Conservation (phyloP, 2,113 vertebrate genomes). For the Picathartes gymnocephalus region DNA sequence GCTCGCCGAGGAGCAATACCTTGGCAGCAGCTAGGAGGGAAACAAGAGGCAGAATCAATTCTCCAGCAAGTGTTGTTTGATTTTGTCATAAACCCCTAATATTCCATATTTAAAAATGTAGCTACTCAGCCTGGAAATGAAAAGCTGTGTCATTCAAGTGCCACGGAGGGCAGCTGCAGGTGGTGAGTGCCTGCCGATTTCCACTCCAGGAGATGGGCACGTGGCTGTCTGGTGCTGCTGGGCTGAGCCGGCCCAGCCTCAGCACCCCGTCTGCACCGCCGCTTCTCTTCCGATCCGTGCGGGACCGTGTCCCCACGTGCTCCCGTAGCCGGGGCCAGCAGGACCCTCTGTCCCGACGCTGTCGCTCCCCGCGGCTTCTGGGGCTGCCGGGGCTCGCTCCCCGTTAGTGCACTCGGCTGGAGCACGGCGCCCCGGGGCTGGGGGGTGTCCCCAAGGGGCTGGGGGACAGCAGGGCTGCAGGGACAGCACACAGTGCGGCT, state of each 20-base stretch:
- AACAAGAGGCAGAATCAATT: slow-evolving; percentile 46
- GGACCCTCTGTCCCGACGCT: not conserved
- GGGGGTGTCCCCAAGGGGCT: not conserved
- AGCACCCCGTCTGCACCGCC: rapidly evolving
- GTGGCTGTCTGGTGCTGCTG: not conserved
- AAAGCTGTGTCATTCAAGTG: not conserved
- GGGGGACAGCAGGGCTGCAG: too few species aligned
- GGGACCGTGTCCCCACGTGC: not conserved
- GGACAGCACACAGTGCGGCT: rapidly evolving
- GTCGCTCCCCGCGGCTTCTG: not conserved
- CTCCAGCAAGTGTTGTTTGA: slow-evolving; percentile 58
- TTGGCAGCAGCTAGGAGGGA: not conserved
- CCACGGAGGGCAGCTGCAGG: not conserved
- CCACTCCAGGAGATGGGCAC: rapidly evolving
- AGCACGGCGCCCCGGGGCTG: rapidly evolving
- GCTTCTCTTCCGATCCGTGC: rapidly evolving
- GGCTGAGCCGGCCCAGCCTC: not conserved
- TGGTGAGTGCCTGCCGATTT: not conserved
- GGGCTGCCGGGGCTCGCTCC: not conserved
- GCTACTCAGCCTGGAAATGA: not conserved
- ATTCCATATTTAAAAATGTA: slow-evolving; percentile 11
- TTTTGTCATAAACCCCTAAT: slow-evolving; percentile 53
- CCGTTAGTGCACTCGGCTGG: rapidly evolving
- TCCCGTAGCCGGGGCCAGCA: rapidly evolving
- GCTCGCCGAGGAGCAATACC: not conserved